Evolutionary conservation across 2,797 vertebrate genomes (phyloP), one percentile per base, ranked within the genome.

Genomic region (Rhinichthys osculus): DNA sequence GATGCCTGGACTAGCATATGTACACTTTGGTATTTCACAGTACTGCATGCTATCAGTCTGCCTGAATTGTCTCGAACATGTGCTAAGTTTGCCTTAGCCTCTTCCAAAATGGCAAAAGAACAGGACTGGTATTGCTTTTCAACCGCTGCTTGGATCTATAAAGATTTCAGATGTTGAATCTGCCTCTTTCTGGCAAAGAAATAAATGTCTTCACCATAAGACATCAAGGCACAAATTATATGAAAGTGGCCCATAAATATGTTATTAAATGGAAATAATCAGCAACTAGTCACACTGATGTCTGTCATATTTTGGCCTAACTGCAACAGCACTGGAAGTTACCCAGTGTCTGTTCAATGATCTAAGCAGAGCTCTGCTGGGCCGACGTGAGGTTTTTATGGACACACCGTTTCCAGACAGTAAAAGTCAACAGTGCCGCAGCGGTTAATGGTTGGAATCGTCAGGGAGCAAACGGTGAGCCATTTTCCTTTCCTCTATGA

Each of bases 381-480:
- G 13, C 64, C 38, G 38, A 71, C 67, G 38, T 87, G 79, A 83
- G 77, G 62, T 77, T 85, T 89, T 88, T 87, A 83, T 86, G 80
- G 57, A 76, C 52, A 30, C 66, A 52, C 59, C 27, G 11, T 87
- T 90, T 89, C 85, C 87, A 86, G 82, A 82, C 77, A 73, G 78
- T 89, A 86, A 89, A 87, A 87, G 52, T 85, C 73, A 71, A 85
- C 87, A 59, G 84, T 85, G 78, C 82, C 59, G 74, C 82, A 67
- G 35, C 7, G 3, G 47, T 77, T 83, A 84, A 78, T 70, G 71
- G 50, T 17, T 71, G 77, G 27, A 81, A 42, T 74, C 47, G 19
- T 71, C 44, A 35, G 76, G 17, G 74, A 21, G 38, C 57, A 85
- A 78, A 83, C 27, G n/a, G 52, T 52, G 47, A 82, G 81, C 64